Conservation (phyloP, 2,888 invertebrate species). For the Dugesia japonica region DNA sequence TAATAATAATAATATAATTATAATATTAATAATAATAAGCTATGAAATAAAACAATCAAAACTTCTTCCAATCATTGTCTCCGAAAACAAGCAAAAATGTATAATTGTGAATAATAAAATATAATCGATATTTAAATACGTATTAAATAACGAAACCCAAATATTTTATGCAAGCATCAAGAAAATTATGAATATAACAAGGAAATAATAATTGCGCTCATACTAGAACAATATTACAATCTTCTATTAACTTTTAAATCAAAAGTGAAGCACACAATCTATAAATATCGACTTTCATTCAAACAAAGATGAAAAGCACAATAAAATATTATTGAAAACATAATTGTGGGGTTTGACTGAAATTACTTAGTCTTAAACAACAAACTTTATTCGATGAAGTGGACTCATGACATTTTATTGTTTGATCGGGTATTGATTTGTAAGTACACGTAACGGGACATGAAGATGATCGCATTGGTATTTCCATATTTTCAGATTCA, state of each 20-base stretch:
- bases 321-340: slow-evolving; percentile 6
- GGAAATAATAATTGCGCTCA: neutral
- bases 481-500: neutral
- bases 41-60: slow-evolving; percentile 11
- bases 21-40: neutral
- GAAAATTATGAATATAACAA: slow-evolving; percentile 3
- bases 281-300: neutral
- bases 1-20: no score
- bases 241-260: neutral
- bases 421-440: slow-evolving; percentile 4
- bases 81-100: slow-evolving; percentile 7
- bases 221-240: neutral
- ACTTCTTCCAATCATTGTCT: neutral
- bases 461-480: neutral
- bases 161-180: neutral
- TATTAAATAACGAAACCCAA: neutral
- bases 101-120: neutral
- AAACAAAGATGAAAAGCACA: no score
- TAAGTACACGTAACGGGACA: slow-evolving; percentile 7
- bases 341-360: neutral
- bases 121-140: slow-evolving; percentile 16
- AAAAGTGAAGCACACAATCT: neutral
- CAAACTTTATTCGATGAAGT: neutral
- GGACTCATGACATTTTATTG: neutral
- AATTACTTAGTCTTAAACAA: neutral